Evolutionary conservation across 2,888 invertebrate species (phyloP), one percentile per base, ranked within the genome.

Genomic region (Xanthia togata): DNA sequence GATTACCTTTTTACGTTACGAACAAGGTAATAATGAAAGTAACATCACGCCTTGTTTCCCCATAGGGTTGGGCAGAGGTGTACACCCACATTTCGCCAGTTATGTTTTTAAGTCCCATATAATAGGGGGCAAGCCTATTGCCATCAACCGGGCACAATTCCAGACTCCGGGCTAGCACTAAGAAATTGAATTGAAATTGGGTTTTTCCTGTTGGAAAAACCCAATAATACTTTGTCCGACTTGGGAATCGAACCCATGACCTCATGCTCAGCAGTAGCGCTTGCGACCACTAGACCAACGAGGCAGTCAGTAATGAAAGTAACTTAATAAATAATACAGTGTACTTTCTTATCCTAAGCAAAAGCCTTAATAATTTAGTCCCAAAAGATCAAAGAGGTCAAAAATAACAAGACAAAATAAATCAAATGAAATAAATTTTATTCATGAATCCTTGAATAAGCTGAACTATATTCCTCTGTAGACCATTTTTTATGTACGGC

Each of bases 401-500:
- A 44, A 76, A 38, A 50, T 64, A 69, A 64, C 35, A 57, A 69
- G 20, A 59, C 12, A 67, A 68, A 62, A 73, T 70, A 70, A 70
- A 73, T 83, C 59, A 55, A 60, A 63, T 47, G 44, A 44, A 44
- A 44, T 0, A 74, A 64, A 73, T 70, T n/a, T 9, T 63, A 65
- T 72, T 82, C 44, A 72, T 72, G n/a, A 73, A 75, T 72, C 44
- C 60, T 60, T 47, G 35, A 72, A 72, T 73, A 67, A 67, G 17
- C 50, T 50, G 23, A 67, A 14, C 14, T 44, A 3, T 26, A 64
- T 20, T 26, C 17, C 3, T 12, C 12, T 23, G 20, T 23, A 38
- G 4, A 62, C n/a, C 23, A 20, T 62, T 68, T 63, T 74, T 84
- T 62, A 31, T 50, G 4, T 31, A n/a, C 44, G 4, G 1, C 23